A percentile compares a stretch with the other conserved stretches of the same genome.
phyloP scores from a whole-genome alignment of 2,113 vertebrate species.

The Phaetusa simplex region DNA sequence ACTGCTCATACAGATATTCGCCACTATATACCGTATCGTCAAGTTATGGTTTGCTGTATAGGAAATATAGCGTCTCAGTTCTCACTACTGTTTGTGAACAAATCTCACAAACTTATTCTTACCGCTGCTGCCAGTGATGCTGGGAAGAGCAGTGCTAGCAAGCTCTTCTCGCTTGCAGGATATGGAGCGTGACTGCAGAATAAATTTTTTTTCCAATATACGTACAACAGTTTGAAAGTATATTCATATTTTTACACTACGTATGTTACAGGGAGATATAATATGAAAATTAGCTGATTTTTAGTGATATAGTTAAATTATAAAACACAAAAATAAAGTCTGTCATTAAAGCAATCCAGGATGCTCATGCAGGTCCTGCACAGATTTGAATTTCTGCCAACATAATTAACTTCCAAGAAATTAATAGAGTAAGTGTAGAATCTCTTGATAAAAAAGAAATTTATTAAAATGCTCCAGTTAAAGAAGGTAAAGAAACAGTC shows the following conservation, averaged over 20 bases:
- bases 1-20: neutral
- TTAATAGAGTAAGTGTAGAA: neutral
- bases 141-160: neutral
- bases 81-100: neutral
- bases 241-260: neutral
- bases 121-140: neutral
- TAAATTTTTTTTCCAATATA: neutral
- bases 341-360: neutral
- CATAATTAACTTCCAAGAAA: neutral
- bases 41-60: neutral
- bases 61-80: neutral
- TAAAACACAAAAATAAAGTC: neutral
- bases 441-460: neutral
- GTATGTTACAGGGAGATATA: neutral
- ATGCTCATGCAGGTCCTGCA: neutral
- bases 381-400: neutral
- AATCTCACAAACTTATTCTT: neutral
- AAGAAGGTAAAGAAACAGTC: neutral
- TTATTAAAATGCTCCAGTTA: neutral
- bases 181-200: neutral
- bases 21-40: neutral
- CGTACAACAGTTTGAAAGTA: neutral
- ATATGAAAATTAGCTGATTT: neutral
- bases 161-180: neutral
- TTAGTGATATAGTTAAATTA: neutral